Evolutionary conservation across 2,888 invertebrate species (phyloP).

Genomic region (Stegana nigrithorax): DNA sequence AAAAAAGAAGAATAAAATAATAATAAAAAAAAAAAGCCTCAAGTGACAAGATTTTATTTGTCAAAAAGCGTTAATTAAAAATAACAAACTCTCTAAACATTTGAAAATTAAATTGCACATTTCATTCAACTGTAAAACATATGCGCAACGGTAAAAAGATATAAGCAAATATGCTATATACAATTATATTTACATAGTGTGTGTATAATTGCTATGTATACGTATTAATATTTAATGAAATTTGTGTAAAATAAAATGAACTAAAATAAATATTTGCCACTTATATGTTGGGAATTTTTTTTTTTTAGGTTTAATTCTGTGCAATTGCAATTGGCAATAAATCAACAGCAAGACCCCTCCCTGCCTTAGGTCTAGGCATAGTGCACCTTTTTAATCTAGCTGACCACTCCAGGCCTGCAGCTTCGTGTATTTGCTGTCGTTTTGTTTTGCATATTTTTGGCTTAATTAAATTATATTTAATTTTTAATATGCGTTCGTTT

Average conservation of each 20-base stretch:
- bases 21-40: not conserved
- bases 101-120: not conserved
- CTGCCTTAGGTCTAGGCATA: too few relatives aligned
- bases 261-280: constrained; percentile 1
- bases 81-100: not conserved
- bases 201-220: too few relatives aligned
- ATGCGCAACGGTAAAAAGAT: too few relatives aligned
- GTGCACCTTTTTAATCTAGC: too few relatives aligned
- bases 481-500: constrained; percentile 22
- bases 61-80: not conserved
- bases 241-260: not conserved
- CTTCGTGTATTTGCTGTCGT: not conserved
- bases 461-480: constrained; percentile 38
- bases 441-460: constrained; percentile 18
- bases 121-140: too few relatives aligned
- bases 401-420: too few relatives aligned
- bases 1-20: too few relatives aligned
- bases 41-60: not conserved
- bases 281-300: too few relatives aligned
- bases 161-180: not conserved
- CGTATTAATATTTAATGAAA: not conserved
- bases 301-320: too few relatives aligned
- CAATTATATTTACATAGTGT: not conserved
- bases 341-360: too few relatives aligned
- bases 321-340: too few relatives aligned